Percentiles rank a stretch among this genome's conserved stretches.
Evolutionary conservation across 2,888 invertebrate genomes (phyloP).

Genomic region (Drosophila mimica): DNA sequence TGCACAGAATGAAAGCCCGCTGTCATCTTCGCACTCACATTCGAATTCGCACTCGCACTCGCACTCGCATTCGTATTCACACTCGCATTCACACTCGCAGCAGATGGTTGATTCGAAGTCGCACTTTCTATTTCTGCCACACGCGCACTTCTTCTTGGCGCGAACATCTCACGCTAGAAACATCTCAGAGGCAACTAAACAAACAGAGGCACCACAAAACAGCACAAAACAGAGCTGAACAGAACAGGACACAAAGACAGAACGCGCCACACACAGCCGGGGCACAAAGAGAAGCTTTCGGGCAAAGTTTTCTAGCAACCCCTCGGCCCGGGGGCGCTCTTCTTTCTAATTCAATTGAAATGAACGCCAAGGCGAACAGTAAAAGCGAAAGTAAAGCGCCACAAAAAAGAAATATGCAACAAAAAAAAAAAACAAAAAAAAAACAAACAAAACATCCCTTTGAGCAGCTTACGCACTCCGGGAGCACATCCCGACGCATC

Average conservation of each 20-base stretch:
- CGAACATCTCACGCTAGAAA: constrained; percentile 82
- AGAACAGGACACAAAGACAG: background rate
- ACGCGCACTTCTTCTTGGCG: constrained; percentile 75
- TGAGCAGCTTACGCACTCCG: constrained; percentile 41
- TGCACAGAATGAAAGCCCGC: constrained; percentile 78
- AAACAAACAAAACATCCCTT: constrained; percentile 60
- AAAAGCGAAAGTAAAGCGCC: constrained; percentile 56
- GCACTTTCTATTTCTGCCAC: constrained; percentile 69
- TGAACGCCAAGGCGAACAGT: constrained; percentile 53
- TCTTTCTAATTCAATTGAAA: constrained; percentile 66
- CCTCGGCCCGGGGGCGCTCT: constrained; percentile 39
- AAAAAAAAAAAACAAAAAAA: background rate
- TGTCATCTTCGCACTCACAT: constrained; percentile 72
- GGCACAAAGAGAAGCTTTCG: constrained; percentile 61
- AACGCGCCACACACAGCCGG: background rate
- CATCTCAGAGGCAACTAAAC: constrained; percentile 83
- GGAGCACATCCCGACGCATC: constrained; percentile 38
- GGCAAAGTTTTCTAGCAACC: constrained; percentile 18
- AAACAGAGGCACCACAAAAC: constrained; percentile 32
- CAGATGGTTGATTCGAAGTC: constrained; percentile 11
- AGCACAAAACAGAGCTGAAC: background rate
- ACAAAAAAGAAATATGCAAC: background rate
- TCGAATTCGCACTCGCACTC: constrained; percentile 22
- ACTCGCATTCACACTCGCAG: constrained; percentile 34
- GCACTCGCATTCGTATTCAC: constrained; percentile 16